Evolutionary conservation across 2,113 vertebrate species (phyloP).

Genomic region (Laticauda laticaudata): DNA sequence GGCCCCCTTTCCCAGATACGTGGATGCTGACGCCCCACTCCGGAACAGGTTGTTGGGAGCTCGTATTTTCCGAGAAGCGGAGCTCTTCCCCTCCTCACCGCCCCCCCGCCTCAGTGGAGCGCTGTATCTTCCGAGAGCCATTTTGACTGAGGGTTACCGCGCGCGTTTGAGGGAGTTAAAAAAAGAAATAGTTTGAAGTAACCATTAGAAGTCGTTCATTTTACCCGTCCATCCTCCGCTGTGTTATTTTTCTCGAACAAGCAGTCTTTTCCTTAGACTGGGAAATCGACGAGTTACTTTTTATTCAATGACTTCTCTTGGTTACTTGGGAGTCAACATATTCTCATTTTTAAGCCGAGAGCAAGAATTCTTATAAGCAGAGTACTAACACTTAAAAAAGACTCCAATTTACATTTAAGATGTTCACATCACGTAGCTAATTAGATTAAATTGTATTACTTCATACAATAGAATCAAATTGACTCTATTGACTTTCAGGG

Average conservation of each 20-base stretch:
- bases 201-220: neutral
- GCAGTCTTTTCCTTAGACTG: neutral
- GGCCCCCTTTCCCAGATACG: too few relatives aligned
- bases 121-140: neutral
- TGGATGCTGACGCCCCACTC: neutral
- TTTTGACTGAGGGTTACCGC: constrained; percentile 11
- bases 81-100: neutral
- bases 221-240: neutral
- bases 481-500: neutral
- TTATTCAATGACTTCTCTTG: neutral
- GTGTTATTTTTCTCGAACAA: neutral
- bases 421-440: neutral
- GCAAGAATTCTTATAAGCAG: neutral
- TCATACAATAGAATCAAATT: neutral
- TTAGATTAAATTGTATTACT: neutral
- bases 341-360: neutral
- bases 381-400: neutral
- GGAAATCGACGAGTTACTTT: neutral
- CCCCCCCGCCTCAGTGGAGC: too few relatives aligned
- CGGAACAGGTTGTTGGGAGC: neutral
- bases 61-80: neutral
- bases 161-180: too few relatives aligned
- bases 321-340: neutral
- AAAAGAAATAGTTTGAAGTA: neutral
- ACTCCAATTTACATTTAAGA: neutral